Conservation (phyloP, 2,113 vertebrate genomes). For the Amphiprion ocellaris region DNA sequence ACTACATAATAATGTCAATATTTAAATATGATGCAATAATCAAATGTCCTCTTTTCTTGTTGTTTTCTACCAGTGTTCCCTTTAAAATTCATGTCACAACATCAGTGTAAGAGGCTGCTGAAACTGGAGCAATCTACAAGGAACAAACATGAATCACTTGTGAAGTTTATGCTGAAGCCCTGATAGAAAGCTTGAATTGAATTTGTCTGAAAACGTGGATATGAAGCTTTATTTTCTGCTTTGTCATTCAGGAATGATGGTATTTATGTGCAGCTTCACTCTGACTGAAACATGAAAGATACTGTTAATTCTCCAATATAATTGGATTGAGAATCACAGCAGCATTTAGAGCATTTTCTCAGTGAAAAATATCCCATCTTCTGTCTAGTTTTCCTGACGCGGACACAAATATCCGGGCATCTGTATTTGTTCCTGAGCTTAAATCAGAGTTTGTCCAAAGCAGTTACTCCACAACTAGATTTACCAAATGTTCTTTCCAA, state of each 20-base stretch:
- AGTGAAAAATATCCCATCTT: constrained; percentile 4
- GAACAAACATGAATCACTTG: too few species aligned
- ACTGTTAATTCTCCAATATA: constrained; percentile 4
- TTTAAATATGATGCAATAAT: too few species aligned
- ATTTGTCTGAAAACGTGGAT: background rate
- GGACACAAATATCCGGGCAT: background rate
- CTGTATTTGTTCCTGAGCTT: constrained; percentile 11
- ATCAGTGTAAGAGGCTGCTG: too few species aligned
- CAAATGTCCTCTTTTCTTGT: too few species aligned
- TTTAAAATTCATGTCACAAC: too few species aligned
- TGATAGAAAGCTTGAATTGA: too few species aligned
- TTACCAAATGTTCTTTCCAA: background rate
- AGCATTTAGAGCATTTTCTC: constrained; percentile 4
- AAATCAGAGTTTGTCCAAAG: background rate
- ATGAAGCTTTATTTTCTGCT: background rate
- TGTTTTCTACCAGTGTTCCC: too few species aligned
- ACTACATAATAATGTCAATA: too few species aligned
- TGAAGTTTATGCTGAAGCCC: too few species aligned
- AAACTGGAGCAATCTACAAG: too few species aligned
- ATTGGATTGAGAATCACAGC: constrained; percentile 26
- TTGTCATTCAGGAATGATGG: background rate
- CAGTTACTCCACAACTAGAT: background rate
- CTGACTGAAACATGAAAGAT: background rate
- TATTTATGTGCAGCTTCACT: background rate
- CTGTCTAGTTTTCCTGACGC: background rate